phyloP scores from a whole-genome alignment of 2,113 vertebrate species.

The Pholis gunnellus region DNA sequence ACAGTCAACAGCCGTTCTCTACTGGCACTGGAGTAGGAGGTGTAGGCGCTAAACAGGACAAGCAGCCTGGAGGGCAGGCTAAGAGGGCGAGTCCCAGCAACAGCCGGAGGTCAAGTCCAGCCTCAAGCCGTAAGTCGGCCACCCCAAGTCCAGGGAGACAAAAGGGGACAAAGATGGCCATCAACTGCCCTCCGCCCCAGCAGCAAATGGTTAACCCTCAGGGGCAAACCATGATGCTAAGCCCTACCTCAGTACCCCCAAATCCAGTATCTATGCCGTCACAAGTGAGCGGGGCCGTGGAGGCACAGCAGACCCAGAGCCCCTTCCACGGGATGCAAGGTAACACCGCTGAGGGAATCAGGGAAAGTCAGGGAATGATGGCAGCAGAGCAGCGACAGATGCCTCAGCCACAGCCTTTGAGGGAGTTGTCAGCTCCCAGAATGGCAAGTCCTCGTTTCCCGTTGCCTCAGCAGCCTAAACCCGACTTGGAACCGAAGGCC shows the following conservation, averaged over 20 bases:
- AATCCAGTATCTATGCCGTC: conserved; percentile 84
- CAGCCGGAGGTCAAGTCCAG: conserved; percentile 94
- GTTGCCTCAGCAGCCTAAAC: conserved; percentile 85
- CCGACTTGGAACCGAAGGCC: conserved; percentile 83
- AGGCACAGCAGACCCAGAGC: conserved; percentile 82
- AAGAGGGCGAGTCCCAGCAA: conserved; percentile 97
- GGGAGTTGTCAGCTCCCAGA: conserved; percentile 85
- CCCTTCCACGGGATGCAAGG: conserved; percentile 78
- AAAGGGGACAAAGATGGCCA: conserved; percentile 89
- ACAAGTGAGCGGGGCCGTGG: conserved; percentile 74
- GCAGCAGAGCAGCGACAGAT: conserved; percentile 85
- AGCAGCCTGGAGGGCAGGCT: conserved; percentile 86
- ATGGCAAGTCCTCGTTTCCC: conserved; percentile 82
- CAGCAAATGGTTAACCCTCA: conserved; percentile 87
- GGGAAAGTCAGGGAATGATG: conserved; percentile 82
- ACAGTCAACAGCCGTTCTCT: conserved; percentile 77
- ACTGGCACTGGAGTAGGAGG: conserved; percentile 60
- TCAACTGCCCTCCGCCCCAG: conserved; percentile 85
- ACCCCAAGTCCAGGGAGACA: conserved; percentile 96
- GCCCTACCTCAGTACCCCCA: conserved; percentile 84
- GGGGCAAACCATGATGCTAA: conserved; percentile 87
- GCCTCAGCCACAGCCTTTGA: conserved; percentile 77
- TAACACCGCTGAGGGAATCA: conserved; percentile 83
- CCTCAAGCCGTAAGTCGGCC: conserved; percentile 91
- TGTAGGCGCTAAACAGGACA: conserved; percentile 88